These are phyloP conservation scores for Acromyrmex charruanus DNA, from an alignment of 1,140 invertebrate species.

Conservation along the genomic window DNA sequence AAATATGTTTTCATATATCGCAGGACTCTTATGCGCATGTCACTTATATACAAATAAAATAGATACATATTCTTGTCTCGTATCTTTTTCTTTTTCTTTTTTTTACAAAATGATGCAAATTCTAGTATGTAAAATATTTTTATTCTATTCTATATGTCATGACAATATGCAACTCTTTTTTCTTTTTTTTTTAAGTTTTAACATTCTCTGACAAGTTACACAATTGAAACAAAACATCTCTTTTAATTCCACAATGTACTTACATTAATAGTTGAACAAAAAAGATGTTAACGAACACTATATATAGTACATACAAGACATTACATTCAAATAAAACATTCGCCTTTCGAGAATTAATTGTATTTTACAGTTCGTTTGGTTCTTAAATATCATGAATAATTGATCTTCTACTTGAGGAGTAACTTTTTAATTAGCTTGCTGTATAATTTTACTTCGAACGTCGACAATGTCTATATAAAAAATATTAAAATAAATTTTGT, in stretches of 20 bases:
- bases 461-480: neutral
- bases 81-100: constrained; percentile 12
- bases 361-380: neutral
- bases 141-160: constrained; percentile 78
- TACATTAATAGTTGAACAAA: constrained; percentile 42
- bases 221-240: neutral
- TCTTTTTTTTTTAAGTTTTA: constrained; percentile 61
- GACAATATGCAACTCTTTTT: constrained; percentile 70
- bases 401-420: constrained; percentile 48
- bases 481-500: neutral
- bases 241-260: constrained; percentile 25
- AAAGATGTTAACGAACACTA: constrained; percentile 29
- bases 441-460: constrained; percentile 6
- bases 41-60: constrained; percentile 13
- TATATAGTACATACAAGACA: constrained; percentile 40
- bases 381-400: constrained; percentile 44
- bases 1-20: constrained; percentile 21
- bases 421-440: constrained; percentile 31
- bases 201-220: constrained; percentile 76
- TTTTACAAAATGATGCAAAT: constrained; percentile 55
- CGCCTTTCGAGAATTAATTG: constrained; percentile 1
- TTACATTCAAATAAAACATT: constrained; percentile 31
- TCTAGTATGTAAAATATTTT: constrained; percentile 82
- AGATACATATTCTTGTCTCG: neutral
- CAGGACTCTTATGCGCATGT: neutral